phyloP scores from a whole-genome alignment of 1,140 invertebrate species.

The Drosophila triauraria region DNA sequence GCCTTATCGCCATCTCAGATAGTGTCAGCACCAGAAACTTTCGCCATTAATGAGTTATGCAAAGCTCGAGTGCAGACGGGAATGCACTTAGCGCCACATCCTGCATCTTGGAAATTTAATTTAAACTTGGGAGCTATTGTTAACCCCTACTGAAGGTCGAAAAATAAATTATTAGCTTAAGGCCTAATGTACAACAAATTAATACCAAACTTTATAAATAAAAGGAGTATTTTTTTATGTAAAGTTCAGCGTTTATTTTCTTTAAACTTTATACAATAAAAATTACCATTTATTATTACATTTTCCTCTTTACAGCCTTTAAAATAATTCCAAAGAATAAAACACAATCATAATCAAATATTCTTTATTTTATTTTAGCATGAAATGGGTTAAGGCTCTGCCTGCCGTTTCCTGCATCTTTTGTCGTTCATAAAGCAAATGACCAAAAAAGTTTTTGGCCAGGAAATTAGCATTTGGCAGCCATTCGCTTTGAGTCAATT shows the following conservation, averaged over 20 bases:
- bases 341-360: not conserved
- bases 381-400: constrained; percentile 25
- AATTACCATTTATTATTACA: too few relatives aligned
- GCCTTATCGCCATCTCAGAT: constrained; percentile 35
- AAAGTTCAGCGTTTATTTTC: not conserved
- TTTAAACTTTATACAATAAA: too few relatives aligned
- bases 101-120: constrained; percentile 55
- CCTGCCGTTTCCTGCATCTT: constrained; percentile 21
- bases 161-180: not conserved
- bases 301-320: too few relatives aligned
- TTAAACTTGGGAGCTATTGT: constrained; percentile 14
- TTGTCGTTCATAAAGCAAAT: constrained; percentile 65
- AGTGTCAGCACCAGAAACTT: constrained; percentile 46
- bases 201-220: too few relatives aligned
- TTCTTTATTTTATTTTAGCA: not conserved
- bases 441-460: constrained; percentile 62
- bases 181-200: too few relatives aligned
- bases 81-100: constrained; percentile 44
- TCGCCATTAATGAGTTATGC: constrained; percentile 53
- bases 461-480: constrained; percentile 70
- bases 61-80: constrained; percentile 14
- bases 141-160: constrained; percentile 12
- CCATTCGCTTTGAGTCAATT: constrained; percentile 30
- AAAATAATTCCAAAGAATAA: not conserved
- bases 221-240: too few relatives aligned